A percentile compares a stretch with the other conserved stretches of the same genome.
Conservation (phyloP, 2,888 invertebrate species). For the Cremastinae sp. region DNA sequence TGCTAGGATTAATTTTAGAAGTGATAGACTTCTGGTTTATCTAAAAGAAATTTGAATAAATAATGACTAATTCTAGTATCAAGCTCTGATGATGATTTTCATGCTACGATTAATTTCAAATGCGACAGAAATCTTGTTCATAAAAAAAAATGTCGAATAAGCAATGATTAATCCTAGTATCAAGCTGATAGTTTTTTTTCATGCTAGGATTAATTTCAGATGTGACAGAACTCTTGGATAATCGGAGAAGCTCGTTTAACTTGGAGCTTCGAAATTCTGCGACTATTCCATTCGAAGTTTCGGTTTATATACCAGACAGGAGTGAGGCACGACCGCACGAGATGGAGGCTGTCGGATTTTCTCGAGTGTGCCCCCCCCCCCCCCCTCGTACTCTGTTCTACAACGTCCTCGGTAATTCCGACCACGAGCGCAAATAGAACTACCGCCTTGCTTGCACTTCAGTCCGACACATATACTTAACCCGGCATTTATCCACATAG, state of each 20-base stretch:
- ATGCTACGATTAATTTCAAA: too few relatives aligned
- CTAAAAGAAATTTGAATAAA: too few relatives aligned
- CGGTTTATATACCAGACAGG: conserved; percentile 24
- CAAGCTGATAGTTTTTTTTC: background rate
- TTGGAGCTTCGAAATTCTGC: conserved; percentile 23
- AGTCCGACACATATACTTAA: conserved; percentile 30
- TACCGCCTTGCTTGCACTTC: conserved; percentile 49
- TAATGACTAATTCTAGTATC: too few relatives aligned
- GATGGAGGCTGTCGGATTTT: conserved; percentile 47
- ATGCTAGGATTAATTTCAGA: conserved; percentile 41
- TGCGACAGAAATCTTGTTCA: too few relatives aligned
- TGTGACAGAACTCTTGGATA: conserved; percentile 15
- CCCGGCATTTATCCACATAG: background rate
- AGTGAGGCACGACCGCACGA: conserved; percentile 34
- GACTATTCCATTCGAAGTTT: conserved; percentile 44
- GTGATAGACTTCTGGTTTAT: too few relatives aligned
- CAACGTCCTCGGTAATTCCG: conserved; percentile 53
- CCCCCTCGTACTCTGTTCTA: conserved; percentile 41
- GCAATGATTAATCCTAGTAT: background rate
- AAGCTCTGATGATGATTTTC: too few relatives aligned
- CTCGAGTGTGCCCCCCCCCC: conserved; percentile 39
- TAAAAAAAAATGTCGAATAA: too few relatives aligned
- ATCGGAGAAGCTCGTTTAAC: conserved; percentile 51
- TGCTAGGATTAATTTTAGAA: too few relatives aligned
- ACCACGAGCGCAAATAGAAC: conserved; percentile 57